Evolutionary conservation across 2,797 vertebrate genomes (phyloP), one percentile per base, ranked within the genome.

Genomic region (Syngnathus rostellatus): DNA sequence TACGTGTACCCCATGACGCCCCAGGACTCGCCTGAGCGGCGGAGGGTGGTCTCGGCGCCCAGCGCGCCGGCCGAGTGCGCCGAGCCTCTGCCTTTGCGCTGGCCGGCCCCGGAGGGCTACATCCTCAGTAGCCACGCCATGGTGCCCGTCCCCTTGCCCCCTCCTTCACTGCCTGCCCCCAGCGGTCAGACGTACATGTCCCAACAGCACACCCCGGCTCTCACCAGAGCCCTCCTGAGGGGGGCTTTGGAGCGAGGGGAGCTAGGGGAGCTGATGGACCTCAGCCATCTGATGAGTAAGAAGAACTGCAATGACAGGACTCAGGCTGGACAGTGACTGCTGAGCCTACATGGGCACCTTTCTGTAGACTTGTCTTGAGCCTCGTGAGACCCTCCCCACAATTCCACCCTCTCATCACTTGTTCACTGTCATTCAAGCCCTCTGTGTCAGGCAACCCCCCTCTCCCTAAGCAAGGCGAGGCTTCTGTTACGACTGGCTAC

Each of bases 21-120:
- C 0, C 95, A 90, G 71, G 92, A 94, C 91, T 95, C 94, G 59
- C 94, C 95, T 0, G 94, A 97, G 75, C 93, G 94, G 43, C 90
- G 95, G 68, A 86, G 94, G 75, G 94, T 95, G 78, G 94, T 96
- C 14, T 97, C 96, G 0, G 94, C 95, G 0, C 95, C 95, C 51
- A 90, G 92, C 0, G 94, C 92, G 66, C 92, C 93, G 0, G 82
- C 86, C 76, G 93, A 93, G 77, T 93, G 93, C 46, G 86, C 82
- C 45, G 81, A 91, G 71, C 85, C 90, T 1, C 78, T 93, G 71
- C 86, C 91, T n/a, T 77, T 93, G 45, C 93, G 91, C 53, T 95
- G 94, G 94, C 87, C 80, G 6, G 93, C 90, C 75, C 91, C 91
- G 0, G 93, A 95, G 64, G 93, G 94, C 19, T 94, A 94, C 89